These are phyloP conservation scores for Lepus townsendii DNA, from an alignment of 2,797 vertebrate species.

Conservation along the genomic window DNA sequence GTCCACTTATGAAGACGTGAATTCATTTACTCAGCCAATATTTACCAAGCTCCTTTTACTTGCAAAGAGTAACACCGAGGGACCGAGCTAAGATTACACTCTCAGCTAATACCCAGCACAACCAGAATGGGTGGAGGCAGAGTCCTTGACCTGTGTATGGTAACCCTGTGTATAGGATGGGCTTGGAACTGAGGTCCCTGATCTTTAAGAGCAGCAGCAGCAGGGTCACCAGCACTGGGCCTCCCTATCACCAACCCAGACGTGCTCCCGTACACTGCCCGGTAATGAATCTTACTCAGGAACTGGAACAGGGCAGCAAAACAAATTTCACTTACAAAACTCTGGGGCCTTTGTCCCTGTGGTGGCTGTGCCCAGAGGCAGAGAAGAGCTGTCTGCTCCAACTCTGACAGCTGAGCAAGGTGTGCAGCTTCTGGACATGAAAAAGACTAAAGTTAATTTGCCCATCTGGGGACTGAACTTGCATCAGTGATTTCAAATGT, in stretches of 20 bases:
- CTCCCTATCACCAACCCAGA: background rate
- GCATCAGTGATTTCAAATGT: slow-evolving; percentile 27
- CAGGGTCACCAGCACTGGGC: background rate
- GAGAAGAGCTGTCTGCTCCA: background rate
- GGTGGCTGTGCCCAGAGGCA: background rate
- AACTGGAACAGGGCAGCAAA: background rate
- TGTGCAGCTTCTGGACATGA: background rate
- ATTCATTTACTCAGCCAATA: background rate
- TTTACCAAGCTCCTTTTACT: background rate
- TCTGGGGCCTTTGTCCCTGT: background rate
- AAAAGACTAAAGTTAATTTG: slow-evolving; percentile 59
- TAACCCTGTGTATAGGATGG: background rate
- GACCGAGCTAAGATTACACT: background rate
- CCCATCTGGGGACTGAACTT: slow-evolving; percentile 34
- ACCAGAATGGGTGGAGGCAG: background rate
- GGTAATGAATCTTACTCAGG: background rate
- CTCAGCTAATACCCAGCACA: slow-evolving; percentile 42
- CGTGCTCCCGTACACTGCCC: background rate
- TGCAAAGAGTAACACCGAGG: background rate
- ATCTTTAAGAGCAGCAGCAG: background rate
- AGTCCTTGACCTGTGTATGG: background rate
- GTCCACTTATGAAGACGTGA: background rate
- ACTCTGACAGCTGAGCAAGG: background rate
- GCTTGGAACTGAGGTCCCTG: background rate
- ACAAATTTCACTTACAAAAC: background rate